A percentile compares a stretch with the other conserved stretches of the same genome.
Evolutionary conservation across 2,888 invertebrate species (phyloP).

Genomic region (Altica lythri): DNA sequence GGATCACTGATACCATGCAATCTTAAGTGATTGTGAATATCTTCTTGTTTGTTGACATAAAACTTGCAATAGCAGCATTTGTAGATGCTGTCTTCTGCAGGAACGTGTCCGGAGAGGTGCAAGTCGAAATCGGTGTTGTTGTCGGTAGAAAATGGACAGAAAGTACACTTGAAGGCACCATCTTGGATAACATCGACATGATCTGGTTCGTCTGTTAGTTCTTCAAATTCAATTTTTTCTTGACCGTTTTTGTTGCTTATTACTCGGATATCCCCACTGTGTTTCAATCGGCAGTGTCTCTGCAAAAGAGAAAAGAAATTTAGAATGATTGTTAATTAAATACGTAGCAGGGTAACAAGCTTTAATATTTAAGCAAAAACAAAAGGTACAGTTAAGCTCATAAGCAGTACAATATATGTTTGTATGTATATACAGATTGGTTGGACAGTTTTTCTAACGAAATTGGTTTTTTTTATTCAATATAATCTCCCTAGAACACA

Average conservation of each 20-base stretch:
- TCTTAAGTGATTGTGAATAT: conserved; percentile 69
- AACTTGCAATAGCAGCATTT: conserved; percentile 83
- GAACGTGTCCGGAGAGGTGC: conserved; percentile 73
- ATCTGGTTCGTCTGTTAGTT: conserved; percentile 53
- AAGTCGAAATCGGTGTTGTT: conserved; percentile 64
- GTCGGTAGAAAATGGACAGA: conserved; percentile 73
- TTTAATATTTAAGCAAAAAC: conserved; percentile 7
- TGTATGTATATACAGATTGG: too few species aligned
- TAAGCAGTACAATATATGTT: too few species aligned
- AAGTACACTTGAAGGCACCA: conserved; percentile 63
- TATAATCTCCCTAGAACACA: too few species aligned
- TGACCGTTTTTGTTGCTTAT: conserved; percentile 61
- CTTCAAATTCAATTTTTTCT: conserved; percentile 56
- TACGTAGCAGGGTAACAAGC: too few species aligned
- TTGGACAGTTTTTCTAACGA: too few species aligned
- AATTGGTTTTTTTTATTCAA: too few species aligned
- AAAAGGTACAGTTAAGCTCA: neutral
- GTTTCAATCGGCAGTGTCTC: conserved; percentile 80
- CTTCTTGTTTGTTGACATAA: conserved; percentile 73
- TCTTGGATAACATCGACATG: conserved; percentile 53
- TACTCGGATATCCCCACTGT: conserved; percentile 75
- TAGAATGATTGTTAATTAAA: conserved; percentile 14
- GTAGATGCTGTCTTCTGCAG: conserved; percentile 69
- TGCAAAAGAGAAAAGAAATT: conserved; percentile 53
- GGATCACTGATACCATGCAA: conserved; percentile 68